Evolutionary conservation across 2,113 vertebrate genomes (phyloP).

Genomic region (Syngnathoides biaculeatus): DNA sequence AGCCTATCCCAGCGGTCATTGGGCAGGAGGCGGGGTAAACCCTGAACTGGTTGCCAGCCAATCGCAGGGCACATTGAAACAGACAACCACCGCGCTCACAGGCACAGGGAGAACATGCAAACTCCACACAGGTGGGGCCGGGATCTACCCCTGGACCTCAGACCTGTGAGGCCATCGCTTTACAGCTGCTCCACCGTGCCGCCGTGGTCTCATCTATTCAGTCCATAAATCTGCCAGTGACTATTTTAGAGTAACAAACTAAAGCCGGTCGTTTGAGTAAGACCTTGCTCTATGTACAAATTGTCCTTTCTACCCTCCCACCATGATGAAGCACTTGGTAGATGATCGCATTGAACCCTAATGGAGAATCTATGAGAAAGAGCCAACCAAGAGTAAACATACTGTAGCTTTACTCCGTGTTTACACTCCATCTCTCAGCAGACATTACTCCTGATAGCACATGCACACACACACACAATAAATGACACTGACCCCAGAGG

Average conservation of each 20-base stretch:
- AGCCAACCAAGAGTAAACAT: slow-evolving; percentile 49
- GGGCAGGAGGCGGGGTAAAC: no score
- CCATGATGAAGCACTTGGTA: slow-evolving; percentile 53
- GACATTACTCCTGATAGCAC: slow-evolving; percentile 51
- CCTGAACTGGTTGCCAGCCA: no score
- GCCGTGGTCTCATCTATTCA: background rate
- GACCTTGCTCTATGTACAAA: slow-evolving; percentile 25
- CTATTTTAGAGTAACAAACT: slow-evolving; percentile 23
- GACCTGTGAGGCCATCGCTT: no score
- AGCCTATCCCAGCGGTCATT: no score
- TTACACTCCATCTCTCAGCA: slow-evolving; percentile 52
- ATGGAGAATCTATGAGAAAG: slow-evolving; percentile 55
- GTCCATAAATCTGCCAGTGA: slow-evolving; percentile 19
- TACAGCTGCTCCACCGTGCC: no score
- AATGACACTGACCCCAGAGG: slow-evolving; percentile 51
- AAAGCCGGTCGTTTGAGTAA: slow-evolving; percentile 32
- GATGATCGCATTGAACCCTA: slow-evolving; percentile 50
- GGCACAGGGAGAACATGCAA: no score
- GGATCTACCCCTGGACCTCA: no score
- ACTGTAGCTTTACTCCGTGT: slow-evolving; percentile 49
- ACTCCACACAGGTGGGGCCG: no score
- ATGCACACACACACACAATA: slow-evolving; percentile 30
- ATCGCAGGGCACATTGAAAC: no score
- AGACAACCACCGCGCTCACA: no score
- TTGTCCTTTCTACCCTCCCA: slow-evolving; percentile 20